Evolutionary conservation across 2,888 invertebrate species (phyloP).

Genomic region (Rhopalosiphum nymphaeae): DNA sequence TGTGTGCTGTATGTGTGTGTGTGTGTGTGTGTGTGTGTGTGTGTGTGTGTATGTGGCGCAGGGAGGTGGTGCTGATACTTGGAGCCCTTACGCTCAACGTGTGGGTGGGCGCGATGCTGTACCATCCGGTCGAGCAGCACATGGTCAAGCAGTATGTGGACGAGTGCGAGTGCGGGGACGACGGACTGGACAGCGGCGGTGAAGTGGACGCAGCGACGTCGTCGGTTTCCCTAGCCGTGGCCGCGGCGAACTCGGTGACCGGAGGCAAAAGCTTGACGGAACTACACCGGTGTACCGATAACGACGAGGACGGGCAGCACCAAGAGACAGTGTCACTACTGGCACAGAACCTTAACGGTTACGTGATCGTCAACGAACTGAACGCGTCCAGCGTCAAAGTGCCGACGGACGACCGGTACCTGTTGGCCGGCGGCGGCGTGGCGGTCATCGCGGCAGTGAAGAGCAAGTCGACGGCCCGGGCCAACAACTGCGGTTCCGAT

Average conservation of each 20-base stretch:
- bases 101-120: slow-evolving; percentile 86
- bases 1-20: slow-evolving; percentile 45
- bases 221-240: slow-evolving; percentile 6
- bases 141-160: slow-evolving; percentile 76
- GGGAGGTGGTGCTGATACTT: slow-evolving; percentile 84
- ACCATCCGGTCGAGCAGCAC: slow-evolving; percentile 86
- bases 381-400: slow-evolving; percentile 61
- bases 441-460: slow-evolving; percentile 35
- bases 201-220: slow-evolving; percentile 39
- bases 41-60: slow-evolving; percentile 69
- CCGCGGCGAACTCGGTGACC: slow-evolving; percentile 6
- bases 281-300: neutral
- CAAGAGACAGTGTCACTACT: slow-evolving; percentile 58
- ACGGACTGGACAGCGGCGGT: slow-evolving; percentile 32
- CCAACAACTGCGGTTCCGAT: neutral
- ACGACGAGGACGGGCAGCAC: neutral
- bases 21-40: neutral
- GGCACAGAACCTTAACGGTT: slow-evolving; percentile 59
- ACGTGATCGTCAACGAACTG: slow-evolving; percentile 59
- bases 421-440: slow-evolving; percentile 35
- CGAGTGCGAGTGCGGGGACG: slow-evolving; percentile 25
- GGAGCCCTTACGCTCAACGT: slow-evolving; percentile 87
- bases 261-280: slow-evolving; percentile 51
- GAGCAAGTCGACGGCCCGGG: neutral
- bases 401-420: slow-evolving; percentile 51